Evolutionary conservation across 1,140 invertebrate genomes (phyloP), one percentile per base, ranked within the genome.

Genomic region (Polypedilum vanderplanki): DNA sequence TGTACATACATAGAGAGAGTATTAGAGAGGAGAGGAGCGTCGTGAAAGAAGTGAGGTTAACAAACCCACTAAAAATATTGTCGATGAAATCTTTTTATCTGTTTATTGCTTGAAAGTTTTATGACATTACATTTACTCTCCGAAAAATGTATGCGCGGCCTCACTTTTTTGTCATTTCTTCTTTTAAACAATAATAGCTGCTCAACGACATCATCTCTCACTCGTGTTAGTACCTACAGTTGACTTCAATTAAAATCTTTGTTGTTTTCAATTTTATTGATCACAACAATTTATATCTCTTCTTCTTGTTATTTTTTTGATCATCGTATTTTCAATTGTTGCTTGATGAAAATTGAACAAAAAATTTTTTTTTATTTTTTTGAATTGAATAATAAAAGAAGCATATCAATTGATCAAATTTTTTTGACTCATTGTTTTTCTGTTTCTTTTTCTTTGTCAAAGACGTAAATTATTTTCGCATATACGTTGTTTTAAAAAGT

Each of bases 41-140:
- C 24, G 24, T n/a, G n/a, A n/a, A 33, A 33, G 24, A 33, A 57
- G 46, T n/a, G 46, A 70, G 65, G 65, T 70, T 70, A 70, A 70
- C 20, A 70, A 70, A 70, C 65, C 65, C 65, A 70, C 65, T 70
- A 70, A 70, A 70, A 70, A 70, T 70, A 70, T 70, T 70, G 65
- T 22, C 65, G 65, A 70, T 70, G 65, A 70, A 70, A 70, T 57
- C 46, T 57, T 57, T 57, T 57, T 57, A 57, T 57, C 46, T 57
- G 46, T 57, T 57, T 57, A 57, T 57, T 57, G 46, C 46, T 57
- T 57, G 46, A 57, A 57, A 57, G 46, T 57, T 57, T 57, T 57
- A 57, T 57, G 46, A 57, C 46, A 57, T 57, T 57, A 57, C 46
- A 57, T 57, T 57, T 57, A 57, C 46, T 57, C 46, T 57, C 46